Conservation (phyloP, 2,888 invertebrate genomes). For the Oscheius onirici region DNA sequence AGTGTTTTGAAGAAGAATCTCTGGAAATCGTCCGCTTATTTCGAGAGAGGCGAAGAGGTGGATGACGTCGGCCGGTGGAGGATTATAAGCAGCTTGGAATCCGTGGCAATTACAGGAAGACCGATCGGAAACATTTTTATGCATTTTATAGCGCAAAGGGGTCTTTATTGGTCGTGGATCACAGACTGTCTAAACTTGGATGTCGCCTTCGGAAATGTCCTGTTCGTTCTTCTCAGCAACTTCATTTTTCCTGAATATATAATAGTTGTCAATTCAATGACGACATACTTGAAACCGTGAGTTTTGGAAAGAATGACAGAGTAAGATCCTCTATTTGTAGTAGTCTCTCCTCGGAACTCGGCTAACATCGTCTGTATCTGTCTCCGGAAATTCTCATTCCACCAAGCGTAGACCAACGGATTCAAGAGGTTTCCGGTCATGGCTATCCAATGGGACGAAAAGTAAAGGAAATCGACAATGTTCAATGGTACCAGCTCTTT, state of each 20-base stretch:
- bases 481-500: neutral
- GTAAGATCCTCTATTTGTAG: neutral
- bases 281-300: neutral
- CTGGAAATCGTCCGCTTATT: no score
- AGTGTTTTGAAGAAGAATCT: no score
- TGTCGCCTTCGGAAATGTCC: neutral
- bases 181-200: neutral
- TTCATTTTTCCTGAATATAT: neutral
- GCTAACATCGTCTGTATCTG: slow-evolving; percentile 48
- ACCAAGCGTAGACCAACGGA: slow-evolving; percentile 76
- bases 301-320: neutral
- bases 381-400: slow-evolving; percentile 59
- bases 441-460: slow-evolving; percentile 86
- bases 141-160: no score
- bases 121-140: no score
- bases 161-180: no score
- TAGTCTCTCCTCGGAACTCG: neutral
- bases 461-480: slow-evolving; percentile 78
- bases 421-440: slow-evolving; percentile 94
- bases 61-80: no score
- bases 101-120: no score
- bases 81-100: no score
- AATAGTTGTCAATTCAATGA: no score
- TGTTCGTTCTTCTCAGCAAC: neutral
- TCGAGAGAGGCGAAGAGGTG: no score